Percentiles rank a stretch among this genome's conserved stretches.
phyloP scores from a whole-genome alignment of 2,888 invertebrate species.

The Branchipolynoe longqiensis region DNA sequence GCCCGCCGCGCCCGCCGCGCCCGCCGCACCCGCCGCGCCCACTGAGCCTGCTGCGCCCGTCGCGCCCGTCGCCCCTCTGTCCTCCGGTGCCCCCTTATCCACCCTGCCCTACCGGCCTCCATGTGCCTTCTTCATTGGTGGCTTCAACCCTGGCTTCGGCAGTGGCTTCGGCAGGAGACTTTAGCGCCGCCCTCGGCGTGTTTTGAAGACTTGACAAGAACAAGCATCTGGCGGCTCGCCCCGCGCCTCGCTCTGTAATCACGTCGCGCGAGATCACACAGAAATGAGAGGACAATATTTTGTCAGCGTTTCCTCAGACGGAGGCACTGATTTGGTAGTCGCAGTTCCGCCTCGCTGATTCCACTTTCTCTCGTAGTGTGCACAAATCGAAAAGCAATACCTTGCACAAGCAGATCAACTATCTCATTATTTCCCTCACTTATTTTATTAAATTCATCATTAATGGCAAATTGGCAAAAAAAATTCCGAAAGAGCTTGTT shows the following conservation, averaged over 20 bases:
- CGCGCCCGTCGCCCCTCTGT: no score
- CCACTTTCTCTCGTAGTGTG: neutral
- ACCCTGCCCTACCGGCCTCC: no score
- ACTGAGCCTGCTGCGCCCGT: no score
- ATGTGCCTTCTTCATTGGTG: neutral
- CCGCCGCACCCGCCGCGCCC: no score
- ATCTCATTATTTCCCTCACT: neutral
- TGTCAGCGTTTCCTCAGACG: slow-evolving; percentile 8
- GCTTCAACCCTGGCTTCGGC: slow-evolving; percentile 24
- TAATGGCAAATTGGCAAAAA: no score
- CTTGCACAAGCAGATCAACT: neutral
- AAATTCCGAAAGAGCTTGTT: no score
- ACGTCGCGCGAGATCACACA: slow-evolving; percentile 21
- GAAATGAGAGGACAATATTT: slow-evolving; percentile 36
- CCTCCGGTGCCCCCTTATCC: neutral
- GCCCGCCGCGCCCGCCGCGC: no score
- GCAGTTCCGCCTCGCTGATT: neutral
- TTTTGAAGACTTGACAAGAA: neutral
- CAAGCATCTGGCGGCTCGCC: slow-evolving; percentile 10
- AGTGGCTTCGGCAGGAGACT: neutral
- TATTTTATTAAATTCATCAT: no score
- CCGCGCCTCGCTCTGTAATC: neutral
- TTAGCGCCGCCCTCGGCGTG: neutral
- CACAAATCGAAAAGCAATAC: slow-evolving; percentile 1
- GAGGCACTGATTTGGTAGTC: slow-evolving; percentile 28